phyloP scores from a whole-genome alignment of 2,797 vertebrate genomes.

The Momotus momota region DNA sequence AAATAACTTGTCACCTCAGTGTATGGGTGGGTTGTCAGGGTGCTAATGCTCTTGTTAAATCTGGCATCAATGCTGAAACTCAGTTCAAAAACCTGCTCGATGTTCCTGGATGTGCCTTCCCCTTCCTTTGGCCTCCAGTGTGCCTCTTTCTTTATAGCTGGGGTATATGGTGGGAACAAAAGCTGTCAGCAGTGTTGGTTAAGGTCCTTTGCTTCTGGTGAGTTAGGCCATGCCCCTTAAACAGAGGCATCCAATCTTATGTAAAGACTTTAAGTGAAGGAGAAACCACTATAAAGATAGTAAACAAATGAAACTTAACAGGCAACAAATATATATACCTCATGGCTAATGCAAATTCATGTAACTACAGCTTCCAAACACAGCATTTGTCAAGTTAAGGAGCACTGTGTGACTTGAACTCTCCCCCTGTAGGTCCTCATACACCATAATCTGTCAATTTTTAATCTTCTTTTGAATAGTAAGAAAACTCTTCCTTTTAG shows the following conservation, averaged over 20 bases:
- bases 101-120: background rate
- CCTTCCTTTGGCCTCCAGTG: background rate
- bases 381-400: constrained; percentile 14
- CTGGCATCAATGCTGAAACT: background rate
- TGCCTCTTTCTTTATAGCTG: background rate
- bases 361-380: constrained; percentile 28
- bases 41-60: constrained; percentile 12
- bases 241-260: background rate
- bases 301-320: constrained; percentile 9
- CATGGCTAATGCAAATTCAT: background rate
- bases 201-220: background rate
- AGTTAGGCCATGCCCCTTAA: background rate
- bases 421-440: background rate
- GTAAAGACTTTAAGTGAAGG: background rate
- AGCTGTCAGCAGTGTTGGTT: background rate
- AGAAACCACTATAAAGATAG: background rate
- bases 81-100: background rate
- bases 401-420: constrained; percentile 7
- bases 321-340: background rate
- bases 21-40: background rate
- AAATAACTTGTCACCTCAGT: background rate
- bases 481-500: constrained; percentile 44
- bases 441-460: constrained; percentile 42
- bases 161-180: background rate
- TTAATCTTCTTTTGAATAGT: constrained; percentile 54